Conservation (phyloP, 2,888 invertebrate genomes). For the Idaea straminata region DNA sequence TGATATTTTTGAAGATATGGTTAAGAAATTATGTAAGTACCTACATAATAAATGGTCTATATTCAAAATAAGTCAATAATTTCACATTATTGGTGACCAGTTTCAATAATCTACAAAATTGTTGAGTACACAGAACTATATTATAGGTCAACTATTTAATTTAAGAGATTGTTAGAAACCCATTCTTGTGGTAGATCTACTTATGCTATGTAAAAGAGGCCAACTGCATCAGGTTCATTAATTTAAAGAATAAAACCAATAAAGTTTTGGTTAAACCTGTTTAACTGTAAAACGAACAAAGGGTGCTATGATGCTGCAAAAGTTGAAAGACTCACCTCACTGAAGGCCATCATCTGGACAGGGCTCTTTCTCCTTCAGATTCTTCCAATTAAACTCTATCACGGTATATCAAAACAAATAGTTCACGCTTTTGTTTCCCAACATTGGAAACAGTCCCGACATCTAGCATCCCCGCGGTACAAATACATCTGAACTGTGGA, state of each 20-base stretch:
- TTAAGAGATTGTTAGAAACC: not conserved
- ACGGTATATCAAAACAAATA: conserved; percentile 78
- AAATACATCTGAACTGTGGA: conserved; percentile 76
- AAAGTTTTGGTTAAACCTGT: not conserved
- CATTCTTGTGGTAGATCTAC: not conserved
- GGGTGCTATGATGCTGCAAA: conserved; percentile 26
- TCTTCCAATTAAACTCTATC: conserved; percentile 67
- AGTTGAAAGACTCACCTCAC: conserved; percentile 82
- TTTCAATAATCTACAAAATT: not conserved
- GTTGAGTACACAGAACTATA: no score
- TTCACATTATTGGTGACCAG: not conserved
- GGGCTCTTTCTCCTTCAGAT: conserved; percentile 79
- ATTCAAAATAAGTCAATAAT: not conserved
- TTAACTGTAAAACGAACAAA: conserved; percentile 14
- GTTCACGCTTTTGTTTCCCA: conserved; percentile 78
- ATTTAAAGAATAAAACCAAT: not conserved
- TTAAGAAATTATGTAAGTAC: not conserved
- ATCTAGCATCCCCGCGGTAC: conserved; percentile 76
- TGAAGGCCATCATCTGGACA: conserved; percentile 87
- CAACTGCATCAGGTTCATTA: not conserved
- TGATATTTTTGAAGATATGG: not conserved
- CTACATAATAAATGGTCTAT: not conserved
- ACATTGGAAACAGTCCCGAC: conserved; percentile 78
- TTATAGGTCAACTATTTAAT: no score
- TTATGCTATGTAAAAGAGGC: not conserved